These are phyloP conservation scores for Kryptopterus vitreolus DNA, from an alignment of 2,797 vertebrate species.

Conservation along the genomic window DNA sequence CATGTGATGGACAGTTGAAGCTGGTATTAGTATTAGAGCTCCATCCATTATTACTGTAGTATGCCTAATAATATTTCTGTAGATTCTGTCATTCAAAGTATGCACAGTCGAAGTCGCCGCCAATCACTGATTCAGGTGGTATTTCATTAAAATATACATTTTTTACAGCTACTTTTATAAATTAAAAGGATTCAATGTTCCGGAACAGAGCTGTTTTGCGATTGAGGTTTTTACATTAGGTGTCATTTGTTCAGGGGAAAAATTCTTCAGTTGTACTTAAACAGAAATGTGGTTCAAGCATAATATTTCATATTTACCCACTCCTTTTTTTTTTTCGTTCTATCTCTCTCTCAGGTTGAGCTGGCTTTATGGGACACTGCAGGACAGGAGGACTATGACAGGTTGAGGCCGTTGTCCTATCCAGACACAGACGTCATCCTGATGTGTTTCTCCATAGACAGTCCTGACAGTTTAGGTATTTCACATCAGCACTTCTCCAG, in stretches of 20 bases:
- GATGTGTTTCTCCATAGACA: conserved; percentile 98
- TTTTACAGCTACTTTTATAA: neutral
- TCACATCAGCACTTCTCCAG: neutral
- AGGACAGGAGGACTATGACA: conserved; percentile 95
- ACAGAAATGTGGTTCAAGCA: neutral
- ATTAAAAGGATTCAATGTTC: neutral
- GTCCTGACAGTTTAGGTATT: conserved; percentile 93
- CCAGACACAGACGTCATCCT: conserved; percentile 97
- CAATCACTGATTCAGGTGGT: neutral
- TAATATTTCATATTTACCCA: neutral
- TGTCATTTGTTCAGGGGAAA: neutral
- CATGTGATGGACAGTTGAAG: too few species aligned
- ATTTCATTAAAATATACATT: neutral
- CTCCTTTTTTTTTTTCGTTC: neutral
- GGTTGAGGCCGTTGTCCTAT: conserved; percentile 93
- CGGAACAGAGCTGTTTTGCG: neutral
- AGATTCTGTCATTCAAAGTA: neutral
- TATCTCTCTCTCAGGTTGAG: conserved; percentile 83
- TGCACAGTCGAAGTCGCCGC: neutral
- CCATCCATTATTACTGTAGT: neutral
- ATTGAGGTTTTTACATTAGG: neutral
- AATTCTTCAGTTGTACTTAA: neutral
- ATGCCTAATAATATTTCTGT: neutral
- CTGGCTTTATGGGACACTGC: conserved; percentile 96
- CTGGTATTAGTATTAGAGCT: too few species aligned